Evolutionary conservation across 2,888 invertebrate species (phyloP), one percentile per base, ranked within the genome.

Genomic region (Lasiommata megera): DNA sequence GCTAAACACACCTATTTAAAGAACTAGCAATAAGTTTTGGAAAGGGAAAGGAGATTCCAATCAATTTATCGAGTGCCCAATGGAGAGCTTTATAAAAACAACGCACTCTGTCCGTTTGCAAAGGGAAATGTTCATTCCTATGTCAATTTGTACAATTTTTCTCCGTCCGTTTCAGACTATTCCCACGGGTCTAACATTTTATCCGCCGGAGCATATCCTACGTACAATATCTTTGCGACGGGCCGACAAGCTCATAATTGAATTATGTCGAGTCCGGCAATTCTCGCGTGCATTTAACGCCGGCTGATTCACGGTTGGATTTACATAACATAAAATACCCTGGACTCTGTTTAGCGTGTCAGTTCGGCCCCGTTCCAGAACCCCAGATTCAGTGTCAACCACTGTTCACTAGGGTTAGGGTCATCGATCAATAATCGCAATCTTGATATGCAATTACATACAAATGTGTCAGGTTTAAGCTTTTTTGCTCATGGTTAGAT

Each of bases 241-340:
- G 71, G 69, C 74, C 76, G 77, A 71, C 78, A 75, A 65, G 77
- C 72, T 83, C 74, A 73, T 90, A 89, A 90, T 88, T 87, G 77
- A 88, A 80, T 89, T 90, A 89, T 82, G 77, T 76, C 64, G 77
- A 74, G 78, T 78, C 68, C 76, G 82, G 72, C 79, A 85, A 80
- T 85, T 89, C 78, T 88, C 81, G 79, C 84, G 73, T 82, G 78
- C 84, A 86, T 77, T 87, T 88, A 84, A 80, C 88, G 73, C 71
- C 60, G 66, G 69, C 71, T 81, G 79, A 81, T 82, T 84, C 82
- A 82, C 74, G 73, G 68, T 66, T 71, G 67, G 72, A 73, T 74
- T 77, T 74, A 74, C 77, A 73, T 78, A 77, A 79, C 73, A 73
- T 73, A 73, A 80, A 80, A 72, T 76, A 74, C 76, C 76, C 79